Percentiles rank a stretch among this genome's conserved stretches.
These are phyloP conservation scores for Rallus crepitans DNA, from an alignment of 2,797 vertebrate species.

Conservation along the genomic window DNA sequence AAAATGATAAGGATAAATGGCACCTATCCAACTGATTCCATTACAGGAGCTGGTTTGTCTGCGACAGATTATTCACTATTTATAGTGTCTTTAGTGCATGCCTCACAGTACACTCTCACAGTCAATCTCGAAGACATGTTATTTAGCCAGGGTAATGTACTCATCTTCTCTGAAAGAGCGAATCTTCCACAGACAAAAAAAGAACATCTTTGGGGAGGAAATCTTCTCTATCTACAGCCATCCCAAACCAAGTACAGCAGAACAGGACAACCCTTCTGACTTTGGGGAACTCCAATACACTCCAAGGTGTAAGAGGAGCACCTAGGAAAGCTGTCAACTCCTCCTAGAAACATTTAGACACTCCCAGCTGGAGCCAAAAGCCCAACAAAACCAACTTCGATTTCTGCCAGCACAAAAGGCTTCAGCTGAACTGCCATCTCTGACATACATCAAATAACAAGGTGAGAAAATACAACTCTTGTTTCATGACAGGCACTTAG, in stretches of 20 bases:
- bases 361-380: not conserved
- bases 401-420: not conserved
- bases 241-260: not conserved
- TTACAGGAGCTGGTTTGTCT: conserved; percentile 46
- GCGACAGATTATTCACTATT: conserved; percentile 64
- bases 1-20: conserved; percentile 70
- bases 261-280: not conserved
- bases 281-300: not conserved
- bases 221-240: not conserved
- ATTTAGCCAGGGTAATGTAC: conserved; percentile 48
- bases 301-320: not conserved
- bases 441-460: not conserved
- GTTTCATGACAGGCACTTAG: not conserved
- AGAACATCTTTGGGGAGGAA: not conserved
- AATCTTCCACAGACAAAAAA: conserved; percentile 24
- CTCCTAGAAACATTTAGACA: not conserved
- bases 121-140: conserved; percentile 46
- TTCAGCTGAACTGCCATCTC: not conserved
- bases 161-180: not conserved
- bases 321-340: not conserved
- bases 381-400: not conserved
- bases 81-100: conserved; percentile 55
- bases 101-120: conserved; percentile 38
- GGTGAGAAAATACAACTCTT: not conserved
- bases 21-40: conserved; percentile 60